Evolutionary conservation across 2,888 invertebrate genomes (phyloP), one percentile per base, ranked within the genome.

Genomic region (Temnothorax ravouxi): DNA sequence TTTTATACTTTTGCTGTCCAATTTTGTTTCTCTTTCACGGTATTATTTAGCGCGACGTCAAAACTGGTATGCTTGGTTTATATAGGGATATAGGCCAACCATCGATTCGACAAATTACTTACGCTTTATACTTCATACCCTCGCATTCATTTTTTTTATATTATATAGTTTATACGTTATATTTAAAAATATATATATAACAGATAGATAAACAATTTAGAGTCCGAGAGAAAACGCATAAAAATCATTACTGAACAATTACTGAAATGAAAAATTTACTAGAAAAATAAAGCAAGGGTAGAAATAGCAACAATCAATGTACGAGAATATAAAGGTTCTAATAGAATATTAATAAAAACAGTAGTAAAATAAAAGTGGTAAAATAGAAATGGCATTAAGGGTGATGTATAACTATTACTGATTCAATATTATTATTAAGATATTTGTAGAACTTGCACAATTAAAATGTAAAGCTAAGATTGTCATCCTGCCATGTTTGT

Each of bases 81-180:
- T 29, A 29, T 29, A 69, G 34, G 34, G 4, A 34, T 79, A 38
- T 79, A 79, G 62, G 56, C 59, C 69, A 66, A 8, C 25, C 64
- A 69, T 79, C 77, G 67, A 79, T 56, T 79, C 56, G 44, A 67
- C 29, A 69, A 69, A 59, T 79, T 79, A 79, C 25, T 79, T 47
- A 69, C 69, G 21, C 56, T 25, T 25, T 18, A 34, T 59, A 79
- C 25, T 47, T 79, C 18, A 18, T 47, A 67, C 18, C 38, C 25
- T 79, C 47, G 38, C 76, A 54, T 25, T 54, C 56, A 15, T 6
- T 44, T 44, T 41, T 47, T 44, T 44, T 74, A 21, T 59, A 25
- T 64, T 29, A 9, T 8, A 9, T 9, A 54, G 52, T 54, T 21
- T 21, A 21, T 21, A 54, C 6, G 52, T 77, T 76, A 15, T 21